phyloP scores from a whole-genome alignment of 1,140 invertebrate genomes.

The Cotesia chilonis region DNA sequence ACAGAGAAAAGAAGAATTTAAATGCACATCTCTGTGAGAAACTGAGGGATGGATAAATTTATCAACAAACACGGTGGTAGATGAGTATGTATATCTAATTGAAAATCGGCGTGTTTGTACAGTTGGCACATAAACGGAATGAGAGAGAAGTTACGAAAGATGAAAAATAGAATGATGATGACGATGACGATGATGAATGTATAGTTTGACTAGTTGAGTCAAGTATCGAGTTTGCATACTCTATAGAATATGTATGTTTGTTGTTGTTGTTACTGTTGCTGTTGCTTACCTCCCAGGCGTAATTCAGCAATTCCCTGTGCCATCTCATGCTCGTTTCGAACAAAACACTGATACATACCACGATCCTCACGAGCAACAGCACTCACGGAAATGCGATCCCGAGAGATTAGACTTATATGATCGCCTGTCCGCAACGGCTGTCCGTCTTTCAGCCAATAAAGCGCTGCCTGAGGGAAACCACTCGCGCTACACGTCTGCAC shows the following conservation, averaged over 20 bases:
- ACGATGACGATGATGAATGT: not conserved
- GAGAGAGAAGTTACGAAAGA: not conserved
- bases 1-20: slow-evolving; percentile 4
- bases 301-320: slow-evolving; percentile 78
- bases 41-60: too few relatives aligned
- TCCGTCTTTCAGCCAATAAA: slow-evolving; percentile 71
- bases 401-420: slow-evolving; percentile 64
- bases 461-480: slow-evolving; percentile 63
- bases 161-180: not conserved
- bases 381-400: slow-evolving; percentile 70
- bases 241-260: slow-evolving; percentile 29
- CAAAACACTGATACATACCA: slow-evolving; percentile 87
- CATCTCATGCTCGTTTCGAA: slow-evolving; percentile 74
- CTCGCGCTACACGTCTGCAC: slow-evolving; percentile 61
- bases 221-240: too few relatives aligned
- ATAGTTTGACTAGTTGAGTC: not conserved
- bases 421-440: slow-evolving; percentile 70
- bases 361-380: slow-evolving; percentile 77
- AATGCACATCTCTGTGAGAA: slow-evolving; percentile 3
- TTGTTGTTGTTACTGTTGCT: not conserved
- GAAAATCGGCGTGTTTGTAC: slow-evolving; percentile 30
- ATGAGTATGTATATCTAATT: slow-evolving; percentile 22
- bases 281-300: slow-evolving; percentile 74
- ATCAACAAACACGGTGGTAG: slow-evolving; percentile 13
- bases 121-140: slow-evolving; percentile 4